Evolutionary conservation across 2,113 vertebrate genomes (phyloP), one percentile per base, ranked within the genome.

Genomic region (Nibea albiflora): DNA sequence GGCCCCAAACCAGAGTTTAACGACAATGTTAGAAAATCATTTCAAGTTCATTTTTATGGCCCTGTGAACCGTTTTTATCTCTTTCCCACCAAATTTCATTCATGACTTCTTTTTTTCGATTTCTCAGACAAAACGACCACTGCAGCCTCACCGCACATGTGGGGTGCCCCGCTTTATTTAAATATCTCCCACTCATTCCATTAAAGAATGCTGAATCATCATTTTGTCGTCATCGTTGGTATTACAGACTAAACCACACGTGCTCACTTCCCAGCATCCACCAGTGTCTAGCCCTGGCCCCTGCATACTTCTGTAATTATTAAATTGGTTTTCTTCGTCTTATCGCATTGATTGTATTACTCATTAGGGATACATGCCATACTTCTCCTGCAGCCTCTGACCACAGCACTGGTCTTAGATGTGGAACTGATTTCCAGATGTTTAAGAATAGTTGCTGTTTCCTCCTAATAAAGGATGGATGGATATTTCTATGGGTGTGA

Each of bases 131-230:
- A 49, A 39, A 49, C 26, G 63, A 70, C 50, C 79, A 78, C 63
- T 20, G 0, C 50, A 62, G 24, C 35, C 20, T 70, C 39, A 85
- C 35, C 20, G 69, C 46, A 85, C 73, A 88, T 83, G 73, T 78
- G 78, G 14, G 50, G 31, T 19, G 17, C 49, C 14, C 46, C 28
- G 53, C 53, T 69, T 47, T 53, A 28, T 28, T 39, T 65, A 26
- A 26, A 26, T 64, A 28, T 14, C 50, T 67, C 47, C 62, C 54
- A 26, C 42, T 80, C 72, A 11, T 72, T 46, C 42, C 5, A 56
- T 81, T 73, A 75, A 76, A n/a, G 20, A 64, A 7, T 62, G 17
- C 26, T 71, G 65, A 84, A 47, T 88, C 75, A 84, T 88, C 19
- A 46, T 61, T 76, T 85, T 69, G 47, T 69, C 22, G 10, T 85